A percentile compares a stretch with the other conserved stretches of the same genome.
Evolutionary conservation across 2,888 invertebrate species (phyloP).

Genomic region (Meliscaeva auricollis): DNA sequence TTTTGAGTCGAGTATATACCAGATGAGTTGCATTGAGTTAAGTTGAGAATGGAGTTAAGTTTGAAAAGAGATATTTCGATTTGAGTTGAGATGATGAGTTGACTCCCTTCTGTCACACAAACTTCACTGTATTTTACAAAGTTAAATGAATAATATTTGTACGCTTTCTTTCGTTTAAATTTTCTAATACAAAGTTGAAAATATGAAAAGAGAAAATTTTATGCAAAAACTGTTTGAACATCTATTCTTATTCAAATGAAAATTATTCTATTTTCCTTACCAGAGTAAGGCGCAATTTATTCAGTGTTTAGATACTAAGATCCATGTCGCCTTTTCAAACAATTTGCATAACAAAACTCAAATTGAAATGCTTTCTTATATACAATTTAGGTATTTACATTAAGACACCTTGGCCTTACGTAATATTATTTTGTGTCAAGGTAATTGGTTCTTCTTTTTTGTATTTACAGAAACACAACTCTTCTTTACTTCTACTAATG

Average conservation of each 20-base stretch:
- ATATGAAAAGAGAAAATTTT: not conserved
- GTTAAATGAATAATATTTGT: too few relatives aligned
- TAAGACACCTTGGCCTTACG: not conserved
- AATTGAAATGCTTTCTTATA: not conserved
- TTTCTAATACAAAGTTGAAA: not conserved
- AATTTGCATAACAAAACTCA: slow-evolving; percentile 14
- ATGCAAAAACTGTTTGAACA: not conserved
- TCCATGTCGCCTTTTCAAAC: not conserved
- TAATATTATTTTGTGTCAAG: not conserved
- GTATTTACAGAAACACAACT: slow-evolving; percentile 50
- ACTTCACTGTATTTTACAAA: too few relatives aligned
- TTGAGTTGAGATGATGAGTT: too few relatives aligned
- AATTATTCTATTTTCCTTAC: not conserved
- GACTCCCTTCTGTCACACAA: too few relatives aligned
- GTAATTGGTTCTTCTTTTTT: not conserved
- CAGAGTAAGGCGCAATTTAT: too few relatives aligned
- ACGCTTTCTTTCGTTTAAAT: not conserved
- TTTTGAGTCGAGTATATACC: too few relatives aligned
- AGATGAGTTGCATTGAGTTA: too few relatives aligned
- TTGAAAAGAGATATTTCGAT: too few relatives aligned
- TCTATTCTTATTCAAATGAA: not conserved
- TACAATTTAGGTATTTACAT: not conserved
- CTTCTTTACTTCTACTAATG: slow-evolving; percentile 37
- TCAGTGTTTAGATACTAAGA: not conserved
- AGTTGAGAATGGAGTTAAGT: too few relatives aligned